Conservation (phyloP, 2,113 vertebrate genomes). For the Pseudopodoces humilis region DNA sequence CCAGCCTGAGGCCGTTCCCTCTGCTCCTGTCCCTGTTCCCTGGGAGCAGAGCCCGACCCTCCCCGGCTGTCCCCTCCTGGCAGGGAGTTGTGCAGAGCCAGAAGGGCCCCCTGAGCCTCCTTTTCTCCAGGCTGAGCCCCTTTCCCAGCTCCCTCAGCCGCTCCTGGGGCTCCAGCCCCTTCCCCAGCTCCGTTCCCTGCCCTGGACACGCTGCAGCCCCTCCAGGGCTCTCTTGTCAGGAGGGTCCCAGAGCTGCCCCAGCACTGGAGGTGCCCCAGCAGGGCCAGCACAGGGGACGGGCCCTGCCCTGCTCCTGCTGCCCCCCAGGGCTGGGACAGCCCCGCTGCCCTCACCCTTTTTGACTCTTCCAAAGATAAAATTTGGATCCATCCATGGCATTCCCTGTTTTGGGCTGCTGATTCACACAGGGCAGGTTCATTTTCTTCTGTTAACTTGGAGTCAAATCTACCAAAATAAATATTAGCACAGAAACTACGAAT, state of each 20-base stretch:
- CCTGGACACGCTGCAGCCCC: neutral
- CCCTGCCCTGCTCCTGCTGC: neutral
- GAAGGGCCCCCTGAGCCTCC: neutral
- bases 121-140: neutral
- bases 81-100: neutral
- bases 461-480: neutral
- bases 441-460: neutral
- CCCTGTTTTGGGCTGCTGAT: neutral
- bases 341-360: fast-evolving
- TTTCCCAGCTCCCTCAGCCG: neutral
- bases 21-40: neutral
- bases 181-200: neutral
- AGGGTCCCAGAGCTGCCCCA: neutral
- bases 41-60: neutral
- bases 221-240: neutral
- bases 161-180: neutral
- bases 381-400: neutral
- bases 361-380: neutral
- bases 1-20: neutral
- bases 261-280: neutral
- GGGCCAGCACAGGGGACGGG: neutral
- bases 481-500: neutral
- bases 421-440: neutral
- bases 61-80: neutral
- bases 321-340: neutral